Base-by-base conservation (phyloP, 2,797 vertebrate species). In the Enteromius viviparus region DNA sequence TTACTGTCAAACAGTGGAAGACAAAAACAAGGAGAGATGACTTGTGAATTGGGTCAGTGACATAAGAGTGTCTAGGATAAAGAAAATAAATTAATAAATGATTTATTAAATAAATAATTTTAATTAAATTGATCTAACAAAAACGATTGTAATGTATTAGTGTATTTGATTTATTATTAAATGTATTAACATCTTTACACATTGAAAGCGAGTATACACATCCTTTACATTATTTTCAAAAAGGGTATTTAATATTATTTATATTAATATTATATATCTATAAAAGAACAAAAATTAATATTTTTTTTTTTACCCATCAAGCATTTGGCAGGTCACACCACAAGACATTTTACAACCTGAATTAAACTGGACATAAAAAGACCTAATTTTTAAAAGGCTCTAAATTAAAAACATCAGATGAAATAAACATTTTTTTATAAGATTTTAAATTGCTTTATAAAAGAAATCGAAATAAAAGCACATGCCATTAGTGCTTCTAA, bases 1-100 rank as follows among this genome's bases (percentile, higher is more conserved):
- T 97, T 96, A 96, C 95, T 97, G 97, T 95, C 96, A 94, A 97
- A 97, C 92, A 96, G 94, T 94, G 93, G 93, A 91, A 92, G 90
- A 94, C 87, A 93, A 90, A 26, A 87, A 90, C 84, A 47, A 47
- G 86, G 86, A 91, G 72, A 93, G 87, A 66, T 49, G 58, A 65
- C 58, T 42, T 47, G 87, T 66, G 76, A 65, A 76, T 49, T 88
- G 78, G 64, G 34, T 83, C 85, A 79, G 85, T 82, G 26, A 51
- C 70, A 84, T 23, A 72, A 72, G 17, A 71, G 23, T 29, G 26
- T 51, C 26, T 29, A 71, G 0, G 17, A n/a, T 53, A 74, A 34
- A 32, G 15, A 49, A 49, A 71, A 72, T 0, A 2, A 3, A 10
- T 37, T 11, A 9, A 8, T 11, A 49, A 8, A 8, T 10, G 0